These are phyloP conservation scores for Oryctes rhinoceros DNA, from an alignment of 1,140 invertebrate genomes.

Conservation along the genomic window DNA sequence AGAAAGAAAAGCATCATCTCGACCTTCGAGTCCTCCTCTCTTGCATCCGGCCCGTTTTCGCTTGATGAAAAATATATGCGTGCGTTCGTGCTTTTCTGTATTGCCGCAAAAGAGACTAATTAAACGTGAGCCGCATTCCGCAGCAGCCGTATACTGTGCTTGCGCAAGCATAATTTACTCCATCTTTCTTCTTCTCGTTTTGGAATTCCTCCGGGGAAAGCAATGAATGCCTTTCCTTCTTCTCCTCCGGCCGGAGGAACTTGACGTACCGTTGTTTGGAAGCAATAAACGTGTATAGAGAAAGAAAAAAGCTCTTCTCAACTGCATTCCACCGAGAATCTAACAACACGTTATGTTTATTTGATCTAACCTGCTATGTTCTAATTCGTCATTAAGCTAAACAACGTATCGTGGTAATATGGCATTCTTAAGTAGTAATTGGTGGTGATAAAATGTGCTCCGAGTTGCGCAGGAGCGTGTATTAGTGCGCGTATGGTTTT, in stretches of 20 bases:
- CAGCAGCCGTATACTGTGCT: constrained; percentile 23
- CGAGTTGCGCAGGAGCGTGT: too few relatives aligned
- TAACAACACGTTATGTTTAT: neutral
- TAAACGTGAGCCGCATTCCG: constrained; percentile 31
- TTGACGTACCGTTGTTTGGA: constrained; percentile 8
- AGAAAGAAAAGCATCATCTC: constrained; percentile 14
- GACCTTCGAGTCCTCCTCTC: neutral
- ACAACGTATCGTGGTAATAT: too few relatives aligned
- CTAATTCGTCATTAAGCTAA: too few relatives aligned
- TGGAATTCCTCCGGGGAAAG: constrained; percentile 24
- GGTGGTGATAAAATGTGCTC: too few relatives aligned
- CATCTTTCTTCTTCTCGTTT: constrained; percentile 25
- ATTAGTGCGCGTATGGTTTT: too few relatives aligned
- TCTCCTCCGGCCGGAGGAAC: neutral
- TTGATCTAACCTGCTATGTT: neutral
- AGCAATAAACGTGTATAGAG: neutral
- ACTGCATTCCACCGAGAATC: neutral
- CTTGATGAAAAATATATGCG: constrained; percentile 24
- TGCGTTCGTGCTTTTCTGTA: constrained; percentile 11
- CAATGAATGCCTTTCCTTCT: constrained; percentile 20
- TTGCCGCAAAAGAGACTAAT: constrained; percentile 35
- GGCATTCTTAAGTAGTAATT: too few relatives aligned
- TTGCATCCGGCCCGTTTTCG: constrained; percentile 30
- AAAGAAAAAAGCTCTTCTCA: constrained; percentile 1
- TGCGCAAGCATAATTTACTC: constrained; percentile 20